Conservation (phyloP, 2,888 invertebrate genomes). For the Phaonia tiefii region DNA sequence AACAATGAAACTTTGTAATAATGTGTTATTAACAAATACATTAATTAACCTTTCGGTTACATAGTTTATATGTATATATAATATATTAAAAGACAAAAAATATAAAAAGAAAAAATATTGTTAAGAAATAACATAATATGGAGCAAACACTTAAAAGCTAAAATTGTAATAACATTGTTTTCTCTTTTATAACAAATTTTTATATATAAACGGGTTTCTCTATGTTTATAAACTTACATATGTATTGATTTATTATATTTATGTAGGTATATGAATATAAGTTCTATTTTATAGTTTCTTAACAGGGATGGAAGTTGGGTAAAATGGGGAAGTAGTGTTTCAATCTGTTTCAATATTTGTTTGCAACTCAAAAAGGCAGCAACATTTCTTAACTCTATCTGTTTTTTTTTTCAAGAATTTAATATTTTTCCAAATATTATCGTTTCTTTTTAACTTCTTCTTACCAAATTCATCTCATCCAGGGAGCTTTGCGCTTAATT, state of each 20-base stretch:
- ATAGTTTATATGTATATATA: slow-evolving; percentile 8
- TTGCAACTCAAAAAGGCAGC: slow-evolving; percentile 66
- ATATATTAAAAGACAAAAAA: slow-evolving; percentile 36
- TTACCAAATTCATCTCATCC: slow-evolving; percentile 74
- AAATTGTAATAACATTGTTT: slow-evolving; percentile 57
- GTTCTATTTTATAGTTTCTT: slow-evolving; percentile 51
- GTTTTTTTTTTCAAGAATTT: slow-evolving; percentile 25
- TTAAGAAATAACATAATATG: slow-evolving; percentile 30
- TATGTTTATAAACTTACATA: slow-evolving; percentile 9
- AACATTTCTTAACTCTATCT: slow-evolving; percentile 44
- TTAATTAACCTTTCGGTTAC: slow-evolving; percentile 14
- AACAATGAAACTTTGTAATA: slow-evolving; percentile 60
- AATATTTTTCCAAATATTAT: neutral
- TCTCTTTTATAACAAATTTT: slow-evolving; percentile 44
- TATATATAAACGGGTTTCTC: slow-evolving; percentile 30
- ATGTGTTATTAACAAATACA: slow-evolving; percentile 55
- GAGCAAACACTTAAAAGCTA: slow-evolving; percentile 60
- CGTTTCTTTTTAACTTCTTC: neutral
- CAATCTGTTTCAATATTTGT: slow-evolving; percentile 41
- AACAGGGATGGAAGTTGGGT: slow-evolving; percentile 55
- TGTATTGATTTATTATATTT: neutral
- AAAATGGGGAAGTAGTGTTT: slow-evolving; percentile 34
- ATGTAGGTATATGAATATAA: slow-evolving; percentile 25
- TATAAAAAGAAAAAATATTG: slow-evolving; percentile 43
- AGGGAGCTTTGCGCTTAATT: slow-evolving; percentile 79